Base-by-base conservation (phyloP, 2,113 vertebrate genomes). In the Podarcis raffonei region DNA sequence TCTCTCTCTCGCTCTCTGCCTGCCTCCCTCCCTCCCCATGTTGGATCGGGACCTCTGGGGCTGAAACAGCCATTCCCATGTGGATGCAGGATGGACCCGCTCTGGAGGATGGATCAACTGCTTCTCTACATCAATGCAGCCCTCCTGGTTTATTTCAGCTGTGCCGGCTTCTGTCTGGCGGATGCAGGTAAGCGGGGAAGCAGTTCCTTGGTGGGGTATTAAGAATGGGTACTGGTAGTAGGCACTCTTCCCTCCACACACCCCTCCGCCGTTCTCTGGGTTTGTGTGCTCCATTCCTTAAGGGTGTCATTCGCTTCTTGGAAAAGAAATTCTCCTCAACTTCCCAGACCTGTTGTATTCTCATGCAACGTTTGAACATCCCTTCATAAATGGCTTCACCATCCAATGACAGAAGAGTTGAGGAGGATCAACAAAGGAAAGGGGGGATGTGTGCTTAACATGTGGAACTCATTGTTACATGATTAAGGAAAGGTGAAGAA, bases 71-170 rank as follows among this genome's bases (percentile, higher is more conserved):
- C 89, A 37, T 35, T 30, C 87, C 87, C 87, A 84, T 80, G 75
- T 72, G 86, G 76, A 74, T 88, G 88, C 92, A 80, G 93, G 57
- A 94, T 94, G 94, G 92, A 27, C 93, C 86, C 89, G 84, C 94
- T 75, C 69, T 75, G 91, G 95, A 94, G 92, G 85, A 94, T 93
- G 94, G 87, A 93, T 69, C 92, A 91, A 3, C 93, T 91, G 90
- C 93, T 94, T 77, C 94, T 95, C 87, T 93, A 90, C 89, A 92
- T 95, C 94, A 89, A 93, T 82, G 94, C 96, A 91, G 92, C 97
- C 86, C 94, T 97, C 92, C 94, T 97, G 90, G 92, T 96, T 69
- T 97, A 94, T 93, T 95, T 96, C 93, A 93, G 95, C 95, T 96
- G 92, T 92, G 94, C 96, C 95, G 94, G 95, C 90, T 91, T 96